Conservation (phyloP, 2,113 vertebrate species). For the Rhinoderma darwinii region DNA sequence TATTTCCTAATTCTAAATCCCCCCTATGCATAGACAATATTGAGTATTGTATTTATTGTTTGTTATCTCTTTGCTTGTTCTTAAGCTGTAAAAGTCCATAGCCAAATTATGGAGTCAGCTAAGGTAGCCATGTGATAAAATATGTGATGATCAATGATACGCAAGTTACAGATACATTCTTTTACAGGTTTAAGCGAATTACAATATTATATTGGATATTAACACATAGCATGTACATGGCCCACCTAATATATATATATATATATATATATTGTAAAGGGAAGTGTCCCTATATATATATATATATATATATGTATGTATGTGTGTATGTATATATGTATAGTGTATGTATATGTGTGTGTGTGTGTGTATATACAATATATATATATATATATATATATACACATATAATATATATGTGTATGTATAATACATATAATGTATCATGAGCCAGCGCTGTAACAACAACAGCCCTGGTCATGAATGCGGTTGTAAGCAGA, state of each 20-base stretch:
- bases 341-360: too few relatives aligned
- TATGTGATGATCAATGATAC: constrained; percentile 4
- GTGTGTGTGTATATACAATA: too few relatives aligned
- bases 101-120: background rate
- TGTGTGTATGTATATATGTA: too few relatives aligned
- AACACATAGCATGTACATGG: background rate
- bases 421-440: too few relatives aligned
- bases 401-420: too few relatives aligned
- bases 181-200: background rate
- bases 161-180: background rate
- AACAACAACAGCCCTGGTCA: too few relatives aligned
- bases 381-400: too few relatives aligned
- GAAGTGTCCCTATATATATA: too few relatives aligned
- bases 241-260: background rate
- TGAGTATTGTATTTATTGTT: background rate
- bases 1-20: constrained; percentile 16
- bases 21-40: background rate
- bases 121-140: background rate
- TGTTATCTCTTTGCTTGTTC: background rate
- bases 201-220: background rate
- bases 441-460: too few relatives aligned
- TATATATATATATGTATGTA: too few relatives aligned
- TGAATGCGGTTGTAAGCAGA: too few relatives aligned
- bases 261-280: too few relatives aligned
- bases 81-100: background rate